Base-by-base conservation (phyloP, 2,888 invertebrate genomes). In the Parelbella ahira region DNA sequence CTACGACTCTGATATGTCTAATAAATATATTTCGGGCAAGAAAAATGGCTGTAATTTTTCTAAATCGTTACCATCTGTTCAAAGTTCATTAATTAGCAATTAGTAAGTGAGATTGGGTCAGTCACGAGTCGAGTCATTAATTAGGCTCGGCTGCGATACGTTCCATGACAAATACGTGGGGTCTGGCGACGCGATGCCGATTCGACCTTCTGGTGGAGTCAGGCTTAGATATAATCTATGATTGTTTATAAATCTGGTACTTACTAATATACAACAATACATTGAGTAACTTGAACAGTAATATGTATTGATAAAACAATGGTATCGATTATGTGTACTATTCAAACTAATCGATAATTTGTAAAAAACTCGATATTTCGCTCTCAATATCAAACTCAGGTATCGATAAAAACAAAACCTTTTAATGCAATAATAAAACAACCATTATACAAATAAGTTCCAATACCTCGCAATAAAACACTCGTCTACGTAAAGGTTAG, bases 31-130 rank as follows among this genome's bases (percentile, higher is more conserved):
- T n/a, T n/a, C n/a, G n/a, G n/a, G n/a, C n/a, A n/a, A n/a, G n/a
- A n/a, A n/a, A n/a, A n/a, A n/a, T n/a, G n/a, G n/a, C n/a, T n/a
- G n/a, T n/a, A n/a, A n/a, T 5, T 12, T 30, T 33, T 27, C 27
- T 12, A 20, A 38, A 33, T 41, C 13, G 12, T 13, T 33, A 7
- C 27, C 25, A 33, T 41, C 33, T 32, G 25, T 25, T 15, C 19
- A 32, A 20, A 19, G 6, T 36, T 25, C 25, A 41, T 41, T 41
- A 32, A 41, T 12, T 33, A 41, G 41, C 41, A 41, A 41, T 41
- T 41, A 41, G 41, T 41, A 27, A 41, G 24, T 27, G 20, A 41
- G 41, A 41, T 33, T 25, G 41, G 41, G 41, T 41, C 33, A 41
- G 41, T 41, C 41, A 33, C 33, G 41, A 33, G 27, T 27, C 25